Conservation (phyloP, 2,113 vertebrate genomes). For the Polyodon spathula region DNA sequence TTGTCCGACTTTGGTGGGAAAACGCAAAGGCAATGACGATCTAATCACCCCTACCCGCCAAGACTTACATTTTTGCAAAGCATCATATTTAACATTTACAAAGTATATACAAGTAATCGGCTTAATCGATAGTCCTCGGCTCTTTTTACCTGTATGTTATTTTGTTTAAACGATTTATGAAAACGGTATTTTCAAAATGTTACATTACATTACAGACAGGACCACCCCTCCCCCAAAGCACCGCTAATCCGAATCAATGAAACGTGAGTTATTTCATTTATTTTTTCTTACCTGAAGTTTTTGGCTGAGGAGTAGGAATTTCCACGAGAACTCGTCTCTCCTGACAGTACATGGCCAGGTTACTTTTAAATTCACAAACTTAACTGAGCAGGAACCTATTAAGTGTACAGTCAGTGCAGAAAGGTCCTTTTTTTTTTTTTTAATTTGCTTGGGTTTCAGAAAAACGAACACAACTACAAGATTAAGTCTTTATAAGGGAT, state of each 20-base stretch:
- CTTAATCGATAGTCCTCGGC: too few species aligned
- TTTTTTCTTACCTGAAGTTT: conserved; percentile 40
- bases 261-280: background rate
- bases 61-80: background rate
- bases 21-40: background rate
- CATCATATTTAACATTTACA: background rate
- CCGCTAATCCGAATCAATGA: background rate
- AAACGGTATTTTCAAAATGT: too few species aligned
- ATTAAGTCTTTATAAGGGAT: too few species aligned
- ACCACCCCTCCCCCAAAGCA: too few species aligned
- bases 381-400: background rate
- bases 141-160: too few species aligned
- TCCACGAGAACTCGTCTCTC: conserved; percentile 47
- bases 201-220: too few species aligned
- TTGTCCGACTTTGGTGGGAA: background rate
- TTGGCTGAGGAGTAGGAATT: conserved; percentile 54
- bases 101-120: background rate
- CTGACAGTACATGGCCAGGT: conserved; percentile 42
- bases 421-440: too few species aligned
- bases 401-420: background rate
- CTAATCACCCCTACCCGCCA: background rate
- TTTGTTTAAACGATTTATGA: too few species aligned
- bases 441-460: too few species aligned
- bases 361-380: background rate
- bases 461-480: too few species aligned